phyloP scores from a whole-genome alignment of 2,797 vertebrate species.

The Zenarchopterus dispar region DNA sequence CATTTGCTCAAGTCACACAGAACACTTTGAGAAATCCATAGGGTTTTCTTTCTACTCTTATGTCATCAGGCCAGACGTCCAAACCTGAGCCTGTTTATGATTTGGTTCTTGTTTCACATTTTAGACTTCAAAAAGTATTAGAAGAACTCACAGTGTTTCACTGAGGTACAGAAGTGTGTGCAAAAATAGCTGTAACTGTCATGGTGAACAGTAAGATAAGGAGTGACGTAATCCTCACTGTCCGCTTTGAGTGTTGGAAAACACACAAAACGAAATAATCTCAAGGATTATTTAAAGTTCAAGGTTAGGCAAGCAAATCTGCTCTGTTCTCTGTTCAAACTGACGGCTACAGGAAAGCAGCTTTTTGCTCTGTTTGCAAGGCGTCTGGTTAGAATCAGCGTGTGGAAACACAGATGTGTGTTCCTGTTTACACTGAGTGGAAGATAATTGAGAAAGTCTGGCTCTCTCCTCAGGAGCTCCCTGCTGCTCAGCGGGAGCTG shows the following conservation, averaged over 20 bases:
- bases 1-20: not conserved
- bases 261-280: not conserved
- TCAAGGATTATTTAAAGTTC: not conserved
- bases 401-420: slow-evolving; percentile 58
- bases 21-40: not conserved
- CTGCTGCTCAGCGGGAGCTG: slow-evolving; percentile 45
- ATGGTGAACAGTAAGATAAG: not conserved
- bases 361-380: slow-evolving; percentile 30
- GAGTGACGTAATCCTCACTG: not conserved
- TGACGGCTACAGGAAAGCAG: slow-evolving; percentile 10
- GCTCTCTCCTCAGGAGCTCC: slow-evolving; percentile 60
- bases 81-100: not conserved
- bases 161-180: not conserved
- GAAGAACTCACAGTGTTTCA: not conserved
- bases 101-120: not conserved
- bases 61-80: not conserved
- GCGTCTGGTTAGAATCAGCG: slow-evolving; percentile 37
- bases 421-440: slow-evolving; percentile 67
- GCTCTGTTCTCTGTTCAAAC: not conserved
- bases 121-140: not conserved
- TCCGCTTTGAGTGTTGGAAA: not conserved
- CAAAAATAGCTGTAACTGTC: not conserved
- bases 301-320: not conserved
- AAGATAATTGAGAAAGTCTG: slow-evolving; percentile 73
- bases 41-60: not conserved